These are phyloP conservation scores for Julus scandinavius DNA, from an alignment of 2,888 invertebrate species.

Conservation along the genomic window DNA sequence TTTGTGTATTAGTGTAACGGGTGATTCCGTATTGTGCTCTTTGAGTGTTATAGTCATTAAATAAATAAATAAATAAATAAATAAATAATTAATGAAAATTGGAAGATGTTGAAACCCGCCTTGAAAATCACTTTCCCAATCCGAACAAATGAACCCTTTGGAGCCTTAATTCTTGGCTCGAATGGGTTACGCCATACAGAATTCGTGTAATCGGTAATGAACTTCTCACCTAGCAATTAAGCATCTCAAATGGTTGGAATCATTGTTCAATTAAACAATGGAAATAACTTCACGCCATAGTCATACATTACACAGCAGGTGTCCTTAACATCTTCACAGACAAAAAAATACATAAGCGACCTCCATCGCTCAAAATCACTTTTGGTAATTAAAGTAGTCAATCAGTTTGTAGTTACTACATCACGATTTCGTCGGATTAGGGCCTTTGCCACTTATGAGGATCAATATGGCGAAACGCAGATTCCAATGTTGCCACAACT, in stretches of 20 bases:
- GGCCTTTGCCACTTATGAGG: background rate
- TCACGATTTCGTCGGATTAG: background rate
- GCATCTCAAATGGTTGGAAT: background rate
- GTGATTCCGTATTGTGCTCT: too few species aligned
- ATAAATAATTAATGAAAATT: background rate
- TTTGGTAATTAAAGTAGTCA: background rate
- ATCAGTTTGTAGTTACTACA: background rate
- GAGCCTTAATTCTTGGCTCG: background rate
- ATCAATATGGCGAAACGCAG: too few species aligned
- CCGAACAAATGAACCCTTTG: background rate
- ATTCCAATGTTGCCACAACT: too few species aligned
- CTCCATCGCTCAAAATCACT: background rate
- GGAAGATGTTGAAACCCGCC: background rate
- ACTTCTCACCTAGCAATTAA: background rate
- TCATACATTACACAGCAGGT: constrained; percentile 3
- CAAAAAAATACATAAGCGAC: background rate
- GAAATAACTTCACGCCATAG: constrained; percentile 7
- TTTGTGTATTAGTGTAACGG: too few species aligned
- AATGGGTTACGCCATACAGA: background rate
- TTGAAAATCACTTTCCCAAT: background rate
- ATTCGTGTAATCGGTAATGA: constrained; percentile 7
- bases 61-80: too few species aligned
- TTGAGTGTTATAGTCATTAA: too few species aligned
- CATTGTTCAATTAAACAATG: constrained; percentile 21
- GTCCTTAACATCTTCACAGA: background rate